Conservation (phyloP, 1,140 invertebrate genomes). For the Bombus affinis region DNA sequence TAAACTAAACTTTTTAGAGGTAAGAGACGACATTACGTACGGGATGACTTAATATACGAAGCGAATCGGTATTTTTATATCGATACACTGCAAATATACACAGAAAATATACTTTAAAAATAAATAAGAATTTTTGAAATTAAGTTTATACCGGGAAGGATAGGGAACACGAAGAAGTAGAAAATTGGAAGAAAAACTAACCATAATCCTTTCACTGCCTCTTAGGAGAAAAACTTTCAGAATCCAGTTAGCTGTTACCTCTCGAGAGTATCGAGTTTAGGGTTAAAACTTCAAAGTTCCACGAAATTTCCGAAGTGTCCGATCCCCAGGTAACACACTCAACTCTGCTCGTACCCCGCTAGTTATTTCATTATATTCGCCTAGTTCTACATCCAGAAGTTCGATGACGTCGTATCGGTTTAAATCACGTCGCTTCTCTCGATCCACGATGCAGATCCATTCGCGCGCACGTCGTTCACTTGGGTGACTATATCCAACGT, state of each 20-base stretch:
- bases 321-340: neutral
- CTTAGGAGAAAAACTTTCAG: neutral
- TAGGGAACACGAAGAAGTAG: neutral
- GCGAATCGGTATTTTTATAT: too few relatives aligned
- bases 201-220: neutral
- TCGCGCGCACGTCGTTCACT: neutral
- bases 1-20: too few relatives aligned
- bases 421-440: neutral
- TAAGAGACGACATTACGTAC: too few relatives aligned
- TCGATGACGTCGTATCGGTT: neutral
- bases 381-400: neutral
- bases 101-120: neutral
- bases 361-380: neutral
- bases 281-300: neutral
- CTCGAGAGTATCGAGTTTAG: neutral
- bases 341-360: neutral
- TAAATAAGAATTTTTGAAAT: neutral
- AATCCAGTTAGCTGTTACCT: neutral
- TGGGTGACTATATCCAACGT: too few relatives aligned
- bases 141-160: neutral
- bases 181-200: neutral
- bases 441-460: neutral
- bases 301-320: neutral
- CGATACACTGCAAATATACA: neutral
- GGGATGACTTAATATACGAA: too few relatives aligned